These are phyloP conservation scores for Listronotus bonariensis DNA, from an alignment of 1,140 invertebrate genomes.

Conservation along the genomic window DNA sequence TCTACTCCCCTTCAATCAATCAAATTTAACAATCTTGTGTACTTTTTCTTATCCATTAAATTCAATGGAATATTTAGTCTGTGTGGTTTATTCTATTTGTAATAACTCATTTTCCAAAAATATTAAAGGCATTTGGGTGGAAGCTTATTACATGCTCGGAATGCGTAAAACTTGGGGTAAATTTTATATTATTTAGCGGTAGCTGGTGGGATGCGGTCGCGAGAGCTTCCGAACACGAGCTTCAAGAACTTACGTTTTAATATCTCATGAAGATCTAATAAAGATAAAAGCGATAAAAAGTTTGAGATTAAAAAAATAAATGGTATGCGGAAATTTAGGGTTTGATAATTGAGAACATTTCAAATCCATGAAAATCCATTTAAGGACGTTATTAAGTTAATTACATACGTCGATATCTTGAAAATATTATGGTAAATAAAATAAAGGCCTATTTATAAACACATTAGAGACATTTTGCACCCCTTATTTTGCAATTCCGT, in stretches of 20 bases:
- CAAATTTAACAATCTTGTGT: too few species aligned
- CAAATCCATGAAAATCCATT: too few species aligned
- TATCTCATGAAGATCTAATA: neutral
- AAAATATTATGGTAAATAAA: too few species aligned
- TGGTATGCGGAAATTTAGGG: neutral
- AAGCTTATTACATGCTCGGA: conserved; percentile 44
- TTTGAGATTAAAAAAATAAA: neutral
- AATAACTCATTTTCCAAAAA: neutral
- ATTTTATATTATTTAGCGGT: conserved; percentile 17
- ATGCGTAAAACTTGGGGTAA: conserved; percentile 31
- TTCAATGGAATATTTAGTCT: too few species aligned
- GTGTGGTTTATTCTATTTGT: too few species aligned
- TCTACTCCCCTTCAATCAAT: too few species aligned
- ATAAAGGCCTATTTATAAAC: too few species aligned
- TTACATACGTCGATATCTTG: too few species aligned
- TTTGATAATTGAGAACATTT: neutral
- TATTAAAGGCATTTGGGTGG: conserved; percentile 34
- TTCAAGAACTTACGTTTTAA: conserved; percentile 3
- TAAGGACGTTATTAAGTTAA: too few species aligned
- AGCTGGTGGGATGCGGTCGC: conserved; percentile 4
- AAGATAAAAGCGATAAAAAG: neutral
- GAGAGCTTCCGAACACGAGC: neutral
- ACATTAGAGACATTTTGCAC: too few species aligned
- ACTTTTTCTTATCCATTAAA: too few species aligned
- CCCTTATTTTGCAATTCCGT: too few species aligned